Conservation (phyloP, 2,888 invertebrate genomes). For the Biston stratarius region DNA sequence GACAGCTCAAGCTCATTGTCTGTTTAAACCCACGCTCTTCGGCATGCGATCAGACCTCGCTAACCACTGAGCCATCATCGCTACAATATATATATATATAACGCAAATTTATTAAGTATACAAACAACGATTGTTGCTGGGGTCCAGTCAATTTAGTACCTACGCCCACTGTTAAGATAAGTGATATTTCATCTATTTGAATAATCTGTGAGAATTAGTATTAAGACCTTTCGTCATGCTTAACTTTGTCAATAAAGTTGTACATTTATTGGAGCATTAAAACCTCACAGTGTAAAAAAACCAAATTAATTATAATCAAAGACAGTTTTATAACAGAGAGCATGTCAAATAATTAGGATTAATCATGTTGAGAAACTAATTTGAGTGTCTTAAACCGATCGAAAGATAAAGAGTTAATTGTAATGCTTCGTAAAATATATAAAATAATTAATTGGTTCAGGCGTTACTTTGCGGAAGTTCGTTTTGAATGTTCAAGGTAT, state of each 20-base stretch:
- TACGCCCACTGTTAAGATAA: constrained; percentile 5
- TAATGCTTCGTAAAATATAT: constrained; percentile 15
- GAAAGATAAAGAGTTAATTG: constrained; percentile 29
- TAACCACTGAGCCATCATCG: too few relatives aligned
- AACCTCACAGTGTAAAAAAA: constrained; percentile 23
- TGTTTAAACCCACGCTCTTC: too few relatives aligned
- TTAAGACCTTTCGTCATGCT: constrained; percentile 18
- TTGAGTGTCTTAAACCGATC: constrained; percentile 33
- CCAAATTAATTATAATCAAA: constrained; percentile 50
- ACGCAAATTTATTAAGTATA: not conserved
- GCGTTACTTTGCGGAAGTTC: too few relatives aligned
- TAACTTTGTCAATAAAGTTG: constrained; percentile 28
- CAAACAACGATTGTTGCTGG: not conserved
- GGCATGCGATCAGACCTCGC: too few relatives aligned
- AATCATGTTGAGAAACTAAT: constrained; percentile 50
- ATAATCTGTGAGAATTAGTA: constrained; percentile 16
- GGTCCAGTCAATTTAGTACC: not conserved
- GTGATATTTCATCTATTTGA: constrained; percentile 8
- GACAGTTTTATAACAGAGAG: constrained; percentile 50
- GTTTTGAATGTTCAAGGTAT: too few relatives aligned
- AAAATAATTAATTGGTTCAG: too few relatives aligned
- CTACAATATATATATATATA: too few relatives aligned
- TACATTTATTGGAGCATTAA: constrained; percentile 38
- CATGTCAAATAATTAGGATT: constrained; percentile 50
- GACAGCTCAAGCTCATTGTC: too few relatives aligned